Evolutionary conservation across 2,888 invertebrate genomes (phyloP), one percentile per base, ranked within the genome.

Genomic region (Nasonia oneida): DNA sequence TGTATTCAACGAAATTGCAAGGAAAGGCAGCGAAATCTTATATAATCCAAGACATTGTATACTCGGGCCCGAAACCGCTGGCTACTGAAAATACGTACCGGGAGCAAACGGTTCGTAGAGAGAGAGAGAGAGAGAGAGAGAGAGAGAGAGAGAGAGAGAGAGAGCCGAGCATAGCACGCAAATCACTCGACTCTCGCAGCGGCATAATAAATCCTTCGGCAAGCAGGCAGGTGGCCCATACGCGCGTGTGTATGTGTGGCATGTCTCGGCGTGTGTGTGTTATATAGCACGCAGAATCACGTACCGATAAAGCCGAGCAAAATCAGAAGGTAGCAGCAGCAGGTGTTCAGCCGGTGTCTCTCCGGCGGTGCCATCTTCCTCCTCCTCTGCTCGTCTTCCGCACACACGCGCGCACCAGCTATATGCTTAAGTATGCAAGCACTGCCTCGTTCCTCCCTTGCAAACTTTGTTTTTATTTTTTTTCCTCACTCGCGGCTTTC

Each of bases 291-390:
- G 57, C 73, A 33, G 73, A 57, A 83, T 83, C 71, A 87, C 87
- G 85, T 84, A 87, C 87, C 87, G 80, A 86, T 87, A 86, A 87
- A 86, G 86, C 87, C 84, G 33, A 86, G 86, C 14, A 87, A 77
- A 86, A 87, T 82, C 67, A 87, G 78, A 73, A 86, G 77, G 64
- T 81, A 67, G 85, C 81, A 84, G 83, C 81, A 81, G 87, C 80
- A 83, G 87, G 75, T 84, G 87, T 84, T 87, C 61, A 70, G 23
- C 84, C 73, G 85, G 85, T 81, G 81, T 80, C 70, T 87, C 79
- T 71, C 81, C 74, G 37, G 39, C 80, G 76, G 50, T 78, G 82
- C 83, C 87, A 87, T 87, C 80, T 78, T 84, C 64, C 50, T 74
- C 70, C 67, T 42, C 71, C 37, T 79, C 78, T 61, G n/a, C 78